Base-by-base conservation (phyloP, 2,797 vertebrate genomes). In the Diceros bicornis region DNA sequence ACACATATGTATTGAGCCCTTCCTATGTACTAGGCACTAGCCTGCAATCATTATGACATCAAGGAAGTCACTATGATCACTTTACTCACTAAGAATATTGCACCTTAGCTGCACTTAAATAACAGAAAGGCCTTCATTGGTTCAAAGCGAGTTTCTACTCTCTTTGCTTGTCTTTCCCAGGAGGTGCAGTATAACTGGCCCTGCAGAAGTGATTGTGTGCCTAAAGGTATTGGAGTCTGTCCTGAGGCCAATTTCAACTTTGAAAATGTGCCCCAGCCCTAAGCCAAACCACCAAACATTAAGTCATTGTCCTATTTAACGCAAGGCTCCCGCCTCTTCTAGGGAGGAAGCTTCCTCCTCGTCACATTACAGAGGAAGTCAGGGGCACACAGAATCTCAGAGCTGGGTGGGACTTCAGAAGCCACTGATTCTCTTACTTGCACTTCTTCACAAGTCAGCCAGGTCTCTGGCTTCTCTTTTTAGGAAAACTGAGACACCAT, bases 281-380 rank as follows among this genome's bases (percentile, higher is more conserved):
- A 91, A 72, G n/a, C 32, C 71, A 72, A 90, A 91, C 69, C 55
- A 79, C 17, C 27, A 41, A 82, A 77, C 64, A 5, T n/a, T 72
- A 89, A 94, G 55, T 57, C 66, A 64, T 69, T 75, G 68, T 81
- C 62, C n/a, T 71, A 14, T 55, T 91, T 68, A 91, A 74, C 11
- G 16, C 59, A 47, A 74, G 11, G 6, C 16, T 83, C 21, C 23
- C 8, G 6, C 34, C n/a, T 41, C 59, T 62, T 94, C 93, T 77
- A 69, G 52, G 62, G 62, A 90, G 37, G 4, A 34, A 71, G 4
- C 52, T 69, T 21, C 29, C 6, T 62, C 61, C 44, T 87, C 18
- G n/a, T 79, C 41, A 83, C 7, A 4, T 83, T 32, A 72, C 32
- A 55, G 55, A 94, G 71, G 14, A 32, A 75, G 64, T 68, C 17